Evolutionary conservation across 2,888 invertebrate genomes (phyloP), one percentile per base, ranked within the genome.

Genomic region (Trissolcus brochymenae): DNA sequence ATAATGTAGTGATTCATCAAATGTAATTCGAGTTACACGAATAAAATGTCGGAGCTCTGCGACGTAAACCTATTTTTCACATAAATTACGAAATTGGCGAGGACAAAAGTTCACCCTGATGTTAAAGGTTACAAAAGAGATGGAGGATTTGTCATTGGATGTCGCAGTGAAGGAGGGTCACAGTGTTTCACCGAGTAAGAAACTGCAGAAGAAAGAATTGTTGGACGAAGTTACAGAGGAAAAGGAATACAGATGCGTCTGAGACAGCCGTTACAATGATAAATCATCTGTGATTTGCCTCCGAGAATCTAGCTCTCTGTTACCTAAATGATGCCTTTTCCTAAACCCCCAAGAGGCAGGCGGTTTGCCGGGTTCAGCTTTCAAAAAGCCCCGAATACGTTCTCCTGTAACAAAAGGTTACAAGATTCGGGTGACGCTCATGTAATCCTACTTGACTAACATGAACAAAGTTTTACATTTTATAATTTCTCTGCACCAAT

Each of bases 281-380:
- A 86, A 87, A 87, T 87, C 87, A 87, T 86, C 83, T 84, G 84
- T 85, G 85, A 87, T 87, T 84, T 85, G 84, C 82, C 83, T 82
- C 82, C 82, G 81, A 81, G 83, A 85, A 86, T 85, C 85, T 84
- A 82, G 85, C 85, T 86, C 87, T 87, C 35, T 87, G 86, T 87
- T 87, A 87, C 86, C 82, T 82, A 83, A 82, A 84, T 83, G 86
- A 86, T 85, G 83, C 84, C 86, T 85, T 82, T 78, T 81, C 81
- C 76, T 35, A 35, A 66, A 76, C 75, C 51, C 54, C 61, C 43
- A 61, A 62, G 64, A 56, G 76, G 76, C 78, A 80, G 66, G 51
- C 53, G 74, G 25, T 54, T 54, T 40, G 62, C 25, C 49, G 59
- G 53, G 62, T 67, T 61, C 59, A 57, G 49, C 64, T 80, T 77